These are phyloP conservation scores for Celastrina argiolus DNA, from an alignment of 2,888 invertebrate genomes.

Conservation along the genomic window DNA sequence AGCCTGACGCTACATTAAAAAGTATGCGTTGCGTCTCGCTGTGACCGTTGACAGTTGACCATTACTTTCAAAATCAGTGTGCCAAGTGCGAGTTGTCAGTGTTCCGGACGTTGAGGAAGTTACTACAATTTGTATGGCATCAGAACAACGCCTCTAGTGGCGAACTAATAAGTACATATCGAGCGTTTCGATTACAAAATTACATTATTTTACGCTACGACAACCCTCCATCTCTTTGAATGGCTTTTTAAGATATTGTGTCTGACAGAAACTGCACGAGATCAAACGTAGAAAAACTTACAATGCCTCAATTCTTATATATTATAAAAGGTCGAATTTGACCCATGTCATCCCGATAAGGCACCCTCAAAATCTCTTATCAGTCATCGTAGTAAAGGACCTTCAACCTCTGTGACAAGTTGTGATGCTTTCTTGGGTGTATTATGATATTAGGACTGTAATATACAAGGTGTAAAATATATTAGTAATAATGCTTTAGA, in stretches of 20 bases:
- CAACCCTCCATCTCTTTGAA: background rate
- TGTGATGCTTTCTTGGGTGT: background rate
- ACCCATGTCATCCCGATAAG: background rate
- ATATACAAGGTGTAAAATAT: no score
- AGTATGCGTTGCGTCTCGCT: no score
- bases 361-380: slow-evolving; percentile 17
- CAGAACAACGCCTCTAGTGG: no score
- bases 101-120: no score
- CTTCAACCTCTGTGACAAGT: background rate
- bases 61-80: no score
- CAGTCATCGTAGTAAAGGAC: background rate
- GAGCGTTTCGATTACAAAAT: no score
- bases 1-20: no score
- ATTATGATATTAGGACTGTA: background rate
- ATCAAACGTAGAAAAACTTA: background rate
- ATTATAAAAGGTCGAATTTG: background rate
- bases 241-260: background rate
- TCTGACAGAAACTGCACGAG: background rate
- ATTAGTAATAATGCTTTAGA: no score
- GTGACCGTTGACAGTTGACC: no score
- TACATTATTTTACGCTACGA: background rate
- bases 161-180: no score
- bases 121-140: no score
- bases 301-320: background rate
- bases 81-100: no score